phyloP scores from a whole-genome alignment of 2,888 invertebrate genomes.

The Cantharis lateralis region DNA sequence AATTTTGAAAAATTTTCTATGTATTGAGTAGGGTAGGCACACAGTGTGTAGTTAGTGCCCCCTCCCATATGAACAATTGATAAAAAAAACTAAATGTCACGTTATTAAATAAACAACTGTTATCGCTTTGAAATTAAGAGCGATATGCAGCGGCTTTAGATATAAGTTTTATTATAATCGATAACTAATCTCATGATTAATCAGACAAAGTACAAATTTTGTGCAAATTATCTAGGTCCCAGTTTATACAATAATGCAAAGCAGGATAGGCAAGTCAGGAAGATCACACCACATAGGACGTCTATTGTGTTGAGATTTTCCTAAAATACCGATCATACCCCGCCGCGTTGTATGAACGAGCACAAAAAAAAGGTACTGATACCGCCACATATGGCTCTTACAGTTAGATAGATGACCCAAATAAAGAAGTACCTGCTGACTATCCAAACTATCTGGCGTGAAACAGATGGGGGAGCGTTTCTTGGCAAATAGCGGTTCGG shows the following conservation, averaged over 20 bases:
- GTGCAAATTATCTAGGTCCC: not conserved
- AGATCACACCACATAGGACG: too few species aligned
- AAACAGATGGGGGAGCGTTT: slow-evolving; percentile 44
- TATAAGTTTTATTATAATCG: not conserved
- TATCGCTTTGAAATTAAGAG: not conserved
- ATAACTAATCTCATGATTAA: too few species aligned
- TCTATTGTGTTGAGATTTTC: too few species aligned
- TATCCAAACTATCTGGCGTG: slow-evolving; percentile 52
- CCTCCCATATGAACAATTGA: not conserved
- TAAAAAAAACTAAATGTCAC: not conserved
- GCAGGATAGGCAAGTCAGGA: too few species aligned
- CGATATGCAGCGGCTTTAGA: not conserved
- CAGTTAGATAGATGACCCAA: not conserved
- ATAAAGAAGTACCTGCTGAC: slow-evolving; percentile 36
- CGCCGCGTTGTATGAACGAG: too few species aligned
- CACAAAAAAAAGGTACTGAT: too few species aligned
- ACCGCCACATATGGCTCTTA: not conserved
- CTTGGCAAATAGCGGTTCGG: slow-evolving; percentile 44
- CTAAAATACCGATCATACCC: too few species aligned
- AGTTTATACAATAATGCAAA: too few species aligned
- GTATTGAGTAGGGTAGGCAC: too few species aligned
- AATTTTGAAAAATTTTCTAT: not conserved
- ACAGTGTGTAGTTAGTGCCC: too few species aligned
- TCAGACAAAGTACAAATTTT: too few species aligned
- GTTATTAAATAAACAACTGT: not conserved